Conservation (phyloP, 2,113 vertebrate genomes). For the Anas platyrhynchos region DNA sequence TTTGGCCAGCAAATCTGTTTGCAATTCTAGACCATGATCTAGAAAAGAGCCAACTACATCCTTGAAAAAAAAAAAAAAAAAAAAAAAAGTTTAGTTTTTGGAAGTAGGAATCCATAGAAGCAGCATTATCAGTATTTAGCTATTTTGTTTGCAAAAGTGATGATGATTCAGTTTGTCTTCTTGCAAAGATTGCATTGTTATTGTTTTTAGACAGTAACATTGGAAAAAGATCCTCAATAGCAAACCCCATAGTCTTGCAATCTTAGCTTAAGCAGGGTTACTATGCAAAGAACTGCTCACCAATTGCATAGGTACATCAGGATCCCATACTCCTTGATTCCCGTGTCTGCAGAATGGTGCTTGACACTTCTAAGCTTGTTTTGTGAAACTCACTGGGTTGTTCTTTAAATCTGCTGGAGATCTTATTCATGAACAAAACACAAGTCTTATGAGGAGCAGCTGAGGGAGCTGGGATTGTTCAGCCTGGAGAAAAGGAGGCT, state of each 20-base stretch:
- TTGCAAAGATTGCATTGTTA: background rate
- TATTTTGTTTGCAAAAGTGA: background rate
- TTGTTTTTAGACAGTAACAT: background rate
- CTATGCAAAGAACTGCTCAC: background rate
- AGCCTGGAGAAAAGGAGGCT: no score
- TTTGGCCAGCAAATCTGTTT: background rate
- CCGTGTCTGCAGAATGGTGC: background rate
- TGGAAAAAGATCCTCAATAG: background rate
- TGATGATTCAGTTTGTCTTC: background rate
- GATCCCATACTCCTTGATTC: background rate
- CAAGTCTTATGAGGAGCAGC: no score
- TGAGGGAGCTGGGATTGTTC: no score
- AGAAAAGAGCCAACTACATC: background rate
- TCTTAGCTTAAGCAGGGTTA: background rate
- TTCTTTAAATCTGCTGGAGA: background rate
- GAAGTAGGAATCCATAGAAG: background rate
- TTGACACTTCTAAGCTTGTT: background rate
- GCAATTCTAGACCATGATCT: background rate
- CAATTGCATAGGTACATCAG: rapidly evolving
- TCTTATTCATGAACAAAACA: background rate
- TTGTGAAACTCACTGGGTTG: background rate
- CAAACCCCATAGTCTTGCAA: background rate
- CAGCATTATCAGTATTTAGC: background rate
- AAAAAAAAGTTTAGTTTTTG: background rate
- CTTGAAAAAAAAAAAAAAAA: no score